Evolutionary conservation across 2,113 vertebrate species (phyloP).

Genomic region (Cheirogaleus medius): DNA sequence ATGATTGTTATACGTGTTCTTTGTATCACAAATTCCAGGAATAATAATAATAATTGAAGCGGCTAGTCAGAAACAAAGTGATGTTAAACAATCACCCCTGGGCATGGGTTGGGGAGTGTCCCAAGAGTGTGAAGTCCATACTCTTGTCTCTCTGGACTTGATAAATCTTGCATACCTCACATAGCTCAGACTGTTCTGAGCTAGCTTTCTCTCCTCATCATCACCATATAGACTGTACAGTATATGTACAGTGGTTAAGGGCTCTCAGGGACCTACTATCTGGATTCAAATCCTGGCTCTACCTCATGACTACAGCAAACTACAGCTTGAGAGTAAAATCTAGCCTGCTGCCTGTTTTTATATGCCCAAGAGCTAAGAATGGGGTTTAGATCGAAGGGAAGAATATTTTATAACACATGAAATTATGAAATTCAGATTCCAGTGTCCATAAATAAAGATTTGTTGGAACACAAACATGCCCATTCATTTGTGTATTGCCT

Average conservation of each 20-base stretch:
- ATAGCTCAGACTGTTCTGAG: not conserved
- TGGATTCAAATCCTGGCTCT: not conserved
- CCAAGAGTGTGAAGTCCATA: not conserved
- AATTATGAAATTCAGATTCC: not conserved
- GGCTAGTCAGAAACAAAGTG: not conserved
- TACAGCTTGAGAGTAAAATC: not conserved
- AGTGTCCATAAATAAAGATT: not conserved
- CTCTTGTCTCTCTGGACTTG: not conserved
- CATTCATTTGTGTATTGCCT: not conserved
- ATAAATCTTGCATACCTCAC: not conserved
- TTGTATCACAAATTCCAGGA: not conserved
- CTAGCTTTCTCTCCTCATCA: not conserved
- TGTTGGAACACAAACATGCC: not conserved
- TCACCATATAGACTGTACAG: not conserved
- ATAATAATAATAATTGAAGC: not conserved
- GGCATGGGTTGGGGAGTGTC: not conserved
- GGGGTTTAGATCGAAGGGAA: not conserved
- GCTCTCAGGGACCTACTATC: not conserved
- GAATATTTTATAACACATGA: not conserved
- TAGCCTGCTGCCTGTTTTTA: not conserved
- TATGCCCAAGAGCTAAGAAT: not conserved
- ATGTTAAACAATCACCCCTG: not conserved
- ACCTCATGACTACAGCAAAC: not conserved
- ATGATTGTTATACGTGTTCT: not conserved
- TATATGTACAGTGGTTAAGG: not conserved